These are phyloP conservation scores for Galleria mellonella DNA, from an alignment of 1,140 invertebrate genomes.

Conservation along the genomic window DNA sequence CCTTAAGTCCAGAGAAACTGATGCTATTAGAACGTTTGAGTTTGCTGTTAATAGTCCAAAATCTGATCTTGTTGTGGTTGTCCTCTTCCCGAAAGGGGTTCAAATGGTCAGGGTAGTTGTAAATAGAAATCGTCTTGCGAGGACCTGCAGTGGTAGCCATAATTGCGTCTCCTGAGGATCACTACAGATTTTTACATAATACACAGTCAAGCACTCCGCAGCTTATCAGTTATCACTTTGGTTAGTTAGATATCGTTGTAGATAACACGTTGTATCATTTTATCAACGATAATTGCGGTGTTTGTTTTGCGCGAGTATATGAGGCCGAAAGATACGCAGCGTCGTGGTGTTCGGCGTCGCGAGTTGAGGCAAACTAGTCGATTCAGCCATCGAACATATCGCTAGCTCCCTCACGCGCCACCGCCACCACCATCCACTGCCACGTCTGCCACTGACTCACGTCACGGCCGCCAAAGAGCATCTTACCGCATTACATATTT, in stretches of 20 bases:
- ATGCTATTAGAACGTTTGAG: conserved; percentile 73
- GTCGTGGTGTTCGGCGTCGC: conserved; percentile 37
- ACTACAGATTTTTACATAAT: conserved; percentile 63
- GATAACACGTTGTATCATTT: conserved; percentile 56
- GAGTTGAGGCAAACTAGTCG: conserved; percentile 38
- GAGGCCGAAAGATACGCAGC: conserved; percentile 8
- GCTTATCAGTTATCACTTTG: conserved; percentile 67
- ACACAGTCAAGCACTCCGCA: conserved; percentile 51
- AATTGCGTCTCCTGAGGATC: conserved; percentile 21
- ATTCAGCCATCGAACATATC: conserved; percentile 7
- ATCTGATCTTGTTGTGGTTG: conserved; percentile 75
- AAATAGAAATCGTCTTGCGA: conserved; percentile 69
- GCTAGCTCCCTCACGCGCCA: conserved; percentile 10
- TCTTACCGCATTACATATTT: not conserved
- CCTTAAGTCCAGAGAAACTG: conserved; percentile 73
- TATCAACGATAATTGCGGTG: conserved; percentile 62
- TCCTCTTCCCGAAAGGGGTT: conserved; percentile 83
- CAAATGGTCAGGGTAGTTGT: conserved; percentile 83
- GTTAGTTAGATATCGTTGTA: conserved; percentile 49
- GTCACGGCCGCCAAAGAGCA: not conserved
- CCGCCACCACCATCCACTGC: conserved; percentile 15
- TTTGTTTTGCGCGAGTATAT: conserved; percentile 45
- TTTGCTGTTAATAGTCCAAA: conserved; percentile 71
- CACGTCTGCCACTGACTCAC: conserved; percentile 17
- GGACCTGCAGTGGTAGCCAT: conserved; percentile 53